phyloP scores from a whole-genome alignment of 2,113 vertebrate genomes.

The Neoarius graeffei region DNA sequence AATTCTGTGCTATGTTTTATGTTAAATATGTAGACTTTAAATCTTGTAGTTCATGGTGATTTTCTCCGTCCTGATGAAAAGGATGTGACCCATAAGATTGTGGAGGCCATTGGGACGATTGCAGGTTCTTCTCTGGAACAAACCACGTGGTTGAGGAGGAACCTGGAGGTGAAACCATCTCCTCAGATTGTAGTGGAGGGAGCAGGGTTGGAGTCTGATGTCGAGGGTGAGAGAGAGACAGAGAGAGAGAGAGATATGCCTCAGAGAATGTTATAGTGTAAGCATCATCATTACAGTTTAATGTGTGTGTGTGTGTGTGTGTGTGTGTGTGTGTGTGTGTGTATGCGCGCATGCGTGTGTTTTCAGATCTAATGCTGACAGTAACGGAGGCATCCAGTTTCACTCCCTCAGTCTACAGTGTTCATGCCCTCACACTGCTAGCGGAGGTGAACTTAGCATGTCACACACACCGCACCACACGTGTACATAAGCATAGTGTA shows the following conservation, averaged over 20 bases:
- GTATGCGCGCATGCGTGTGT: constrained; percentile 34
- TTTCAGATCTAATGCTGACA: constrained; percentile 91
- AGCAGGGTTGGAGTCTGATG: constrained; percentile 85
- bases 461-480: not conserved
- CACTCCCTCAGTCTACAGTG: constrained; percentile 96
- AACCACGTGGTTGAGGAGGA: constrained; percentile 95
- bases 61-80: constrained; percentile 52
- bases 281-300: not conserved
- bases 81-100: constrained; percentile 97
- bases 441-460: constrained; percentile 84
- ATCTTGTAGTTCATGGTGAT: not conserved
- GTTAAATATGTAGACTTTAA: not conserved
- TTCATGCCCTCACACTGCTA: constrained; percentile 92
- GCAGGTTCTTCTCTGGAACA: constrained; percentile 97
- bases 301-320: constrained; percentile 52
- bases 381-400: constrained; percentile 93
- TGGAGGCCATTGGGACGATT: constrained; percentile 93
- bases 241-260: not conserved
- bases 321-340: constrained; percentile 53
- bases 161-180: constrained; percentile 95
- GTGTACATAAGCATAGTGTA: not conserved
- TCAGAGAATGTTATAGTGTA: not conserved
- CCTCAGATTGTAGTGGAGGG: constrained; percentile 96
- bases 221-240: constrained; percentile 80
- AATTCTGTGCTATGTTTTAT: not conserved